Conservation (phyloP, 2,888 invertebrate species). For the Lithophane ornitopus region DNA sequence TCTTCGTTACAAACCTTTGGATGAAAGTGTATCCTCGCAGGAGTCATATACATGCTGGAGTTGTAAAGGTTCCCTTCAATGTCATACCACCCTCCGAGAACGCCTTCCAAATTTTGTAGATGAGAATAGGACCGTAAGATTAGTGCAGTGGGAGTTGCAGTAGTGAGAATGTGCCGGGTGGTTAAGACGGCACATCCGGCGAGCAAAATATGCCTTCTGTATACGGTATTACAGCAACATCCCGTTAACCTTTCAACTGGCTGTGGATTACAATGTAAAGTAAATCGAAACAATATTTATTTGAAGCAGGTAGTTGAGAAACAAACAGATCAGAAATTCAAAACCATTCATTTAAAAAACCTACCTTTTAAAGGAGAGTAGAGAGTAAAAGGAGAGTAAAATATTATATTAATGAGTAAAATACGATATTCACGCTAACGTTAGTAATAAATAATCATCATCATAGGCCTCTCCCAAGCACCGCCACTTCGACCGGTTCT, state of each 20-base stretch:
- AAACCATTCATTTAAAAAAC: neutral
- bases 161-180: slow-evolving; percentile 75
- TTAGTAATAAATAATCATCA: neutral
- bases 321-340: neutral
- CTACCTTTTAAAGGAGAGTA: too few species aligned
- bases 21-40: slow-evolving; percentile 43
- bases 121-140: slow-evolving; percentile 66
- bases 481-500: neutral
- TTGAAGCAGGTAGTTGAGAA: neutral
- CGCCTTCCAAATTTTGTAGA: slow-evolving; percentile 45
- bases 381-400: too few species aligned
- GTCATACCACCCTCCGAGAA: slow-evolving; percentile 80
- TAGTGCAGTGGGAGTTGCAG: slow-evolving; percentile 76
- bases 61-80: slow-evolving; percentile 56
- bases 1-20: slow-evolving; percentile 13
- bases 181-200: slow-evolving; percentile 77
- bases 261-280: slow-evolving; percentile 57
- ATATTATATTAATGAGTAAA: too few species aligned
- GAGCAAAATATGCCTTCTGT: slow-evolving; percentile 63
- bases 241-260: slow-evolving; percentile 58
- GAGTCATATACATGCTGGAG: slow-evolving; percentile 70
- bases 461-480: neutral
- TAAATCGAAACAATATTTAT: neutral
- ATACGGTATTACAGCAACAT: slow-evolving; percentile 76
- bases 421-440: neutral